Evolutionary conservation across 2,113 vertebrate genomes (phyloP).

Genomic region (Lamprotornis superbus): DNA sequence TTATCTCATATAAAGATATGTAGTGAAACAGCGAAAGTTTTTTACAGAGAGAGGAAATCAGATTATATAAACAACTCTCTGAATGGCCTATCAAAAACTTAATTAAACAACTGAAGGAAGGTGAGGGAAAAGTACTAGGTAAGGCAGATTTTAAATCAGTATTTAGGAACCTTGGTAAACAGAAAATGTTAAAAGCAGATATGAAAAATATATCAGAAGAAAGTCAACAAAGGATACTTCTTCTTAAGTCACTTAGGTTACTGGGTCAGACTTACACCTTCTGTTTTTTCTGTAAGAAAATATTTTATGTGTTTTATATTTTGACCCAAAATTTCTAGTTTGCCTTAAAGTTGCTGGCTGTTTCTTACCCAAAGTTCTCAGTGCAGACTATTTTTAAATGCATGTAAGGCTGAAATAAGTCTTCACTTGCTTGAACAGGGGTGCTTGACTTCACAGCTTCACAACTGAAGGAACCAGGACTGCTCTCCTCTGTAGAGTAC

Average conservation of each 20-base stretch:
- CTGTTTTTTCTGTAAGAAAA: background rate
- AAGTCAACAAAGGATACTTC: background rate
- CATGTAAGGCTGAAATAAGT: background rate
- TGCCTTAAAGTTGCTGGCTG: background rate
- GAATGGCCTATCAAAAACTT: background rate
- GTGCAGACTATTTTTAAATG: background rate
- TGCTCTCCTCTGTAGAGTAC: background rate
- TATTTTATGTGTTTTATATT: background rate
- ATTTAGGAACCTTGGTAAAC: background rate
- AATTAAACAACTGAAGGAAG: background rate
- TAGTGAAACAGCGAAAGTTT: background rate
- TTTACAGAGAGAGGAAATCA: background rate
- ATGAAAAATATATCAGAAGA: background rate
- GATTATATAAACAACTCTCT: background rate
- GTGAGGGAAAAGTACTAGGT: background rate
- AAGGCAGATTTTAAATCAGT: background rate
- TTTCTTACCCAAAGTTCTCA: background rate
- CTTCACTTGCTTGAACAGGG: background rate
- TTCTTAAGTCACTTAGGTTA: background rate
- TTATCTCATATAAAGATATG: background rate
- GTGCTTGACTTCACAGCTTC: background rate
- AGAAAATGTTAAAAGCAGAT: background rate
- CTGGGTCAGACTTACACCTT: fast-evolving
- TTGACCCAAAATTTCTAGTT: background rate
- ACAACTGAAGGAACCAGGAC: background rate